These are phyloP conservation scores for Brachionus paranguensis DNA, from an alignment of 1,140 invertebrate species.

Conservation along the genomic window DNA sequence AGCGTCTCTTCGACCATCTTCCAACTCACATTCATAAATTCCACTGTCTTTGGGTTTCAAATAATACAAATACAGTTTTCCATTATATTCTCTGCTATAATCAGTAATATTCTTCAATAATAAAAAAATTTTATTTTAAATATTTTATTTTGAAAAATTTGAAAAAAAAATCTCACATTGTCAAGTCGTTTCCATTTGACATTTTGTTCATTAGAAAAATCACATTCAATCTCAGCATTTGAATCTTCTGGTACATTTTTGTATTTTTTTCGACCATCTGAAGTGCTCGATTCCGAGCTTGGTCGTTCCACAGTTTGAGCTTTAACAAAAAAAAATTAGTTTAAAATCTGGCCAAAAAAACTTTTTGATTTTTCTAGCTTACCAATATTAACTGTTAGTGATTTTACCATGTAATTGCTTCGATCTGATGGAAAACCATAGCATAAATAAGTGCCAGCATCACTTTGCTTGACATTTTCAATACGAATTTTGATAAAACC, in stretches of 20 bases:
- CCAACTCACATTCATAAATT: not conserved
- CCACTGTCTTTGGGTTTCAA: not conserved
- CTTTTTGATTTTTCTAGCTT: not conserved
- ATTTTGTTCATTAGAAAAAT: not conserved
- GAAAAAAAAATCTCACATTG: not conserved
- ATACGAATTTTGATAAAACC: not conserved
- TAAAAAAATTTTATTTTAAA: not conserved
- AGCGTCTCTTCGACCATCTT: not conserved
- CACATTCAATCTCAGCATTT: not conserved
- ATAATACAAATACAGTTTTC: constrained; percentile 24
- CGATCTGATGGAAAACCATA: constrained; percentile 20
- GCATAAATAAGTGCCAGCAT: not conserved
- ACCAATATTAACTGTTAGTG: not conserved
- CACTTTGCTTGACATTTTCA: not conserved
- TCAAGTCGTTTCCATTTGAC: constrained; percentile 12
- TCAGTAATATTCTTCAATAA: not conserved
- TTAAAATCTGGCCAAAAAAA: not conserved
- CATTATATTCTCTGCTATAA: not conserved
- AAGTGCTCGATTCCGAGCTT: not conserved
- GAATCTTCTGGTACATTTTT: not conserved
- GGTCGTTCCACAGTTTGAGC: not conserved
- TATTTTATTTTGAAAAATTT: not conserved
- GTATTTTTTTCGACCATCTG: not conserved
- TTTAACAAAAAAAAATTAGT: not conserved
- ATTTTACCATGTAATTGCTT: not conserved